Conservation (phyloP, 64 coral and sea anemone genomes). For the Actinia tenebrosa region DNA sequence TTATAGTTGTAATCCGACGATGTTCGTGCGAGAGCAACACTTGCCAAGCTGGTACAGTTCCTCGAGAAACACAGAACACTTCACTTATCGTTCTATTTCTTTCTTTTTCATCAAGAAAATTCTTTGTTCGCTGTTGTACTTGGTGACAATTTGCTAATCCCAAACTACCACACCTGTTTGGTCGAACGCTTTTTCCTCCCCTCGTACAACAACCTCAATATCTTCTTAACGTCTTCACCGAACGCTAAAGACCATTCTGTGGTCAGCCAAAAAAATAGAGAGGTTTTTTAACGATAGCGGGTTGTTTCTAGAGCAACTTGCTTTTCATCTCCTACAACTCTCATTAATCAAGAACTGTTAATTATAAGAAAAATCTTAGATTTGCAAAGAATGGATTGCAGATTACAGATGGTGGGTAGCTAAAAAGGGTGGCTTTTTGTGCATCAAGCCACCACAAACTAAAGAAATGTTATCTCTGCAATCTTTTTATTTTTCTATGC, state of each 20-base stretch:
- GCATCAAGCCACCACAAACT: background rate
- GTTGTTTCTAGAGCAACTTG: background rate
- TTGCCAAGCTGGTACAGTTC: background rate
- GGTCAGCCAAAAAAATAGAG: background rate
- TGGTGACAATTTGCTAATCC: background rate
- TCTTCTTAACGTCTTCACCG: background rate
- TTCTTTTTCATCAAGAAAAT: background rate
- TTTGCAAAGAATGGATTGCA: background rate
- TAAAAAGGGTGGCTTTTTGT: background rate
- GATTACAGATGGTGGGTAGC: background rate
- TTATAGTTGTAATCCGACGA: background rate
- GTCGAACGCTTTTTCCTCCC: background rate
- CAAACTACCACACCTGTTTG: background rate
- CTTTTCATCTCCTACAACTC: background rate
- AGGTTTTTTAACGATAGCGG: background rate
- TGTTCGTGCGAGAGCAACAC: background rate
- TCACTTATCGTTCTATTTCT: background rate
- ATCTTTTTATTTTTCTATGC: background rate
- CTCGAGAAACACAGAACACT: background rate
- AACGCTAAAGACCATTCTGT: background rate
- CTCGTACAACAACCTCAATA: background rate
- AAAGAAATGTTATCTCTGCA: background rate
- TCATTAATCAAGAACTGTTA: background rate
- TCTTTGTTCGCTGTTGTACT: background rate
- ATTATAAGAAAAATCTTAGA: conserved; percentile 4